phyloP scores from a whole-genome alignment of 2,888 invertebrate genomes.

The Stenotaenia linearis region DNA sequence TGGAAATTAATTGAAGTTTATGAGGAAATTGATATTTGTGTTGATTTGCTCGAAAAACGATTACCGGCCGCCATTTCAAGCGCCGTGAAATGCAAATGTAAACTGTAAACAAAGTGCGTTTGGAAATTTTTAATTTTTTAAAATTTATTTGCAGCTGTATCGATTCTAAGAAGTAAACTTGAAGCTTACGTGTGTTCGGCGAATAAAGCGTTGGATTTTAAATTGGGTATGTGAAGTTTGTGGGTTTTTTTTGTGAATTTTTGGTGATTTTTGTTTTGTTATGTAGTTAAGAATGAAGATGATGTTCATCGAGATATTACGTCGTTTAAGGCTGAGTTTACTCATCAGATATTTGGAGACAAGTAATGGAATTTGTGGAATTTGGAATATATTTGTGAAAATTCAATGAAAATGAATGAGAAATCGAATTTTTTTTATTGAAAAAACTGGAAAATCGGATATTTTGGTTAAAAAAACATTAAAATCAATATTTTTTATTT shows the following conservation, averaged over 20 bases:
- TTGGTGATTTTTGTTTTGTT: neutral
- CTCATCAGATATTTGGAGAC: constrained; percentile 88
- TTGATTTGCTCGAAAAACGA: too few species aligned
- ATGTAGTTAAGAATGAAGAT: constrained; percentile 55
- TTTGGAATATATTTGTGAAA: too few species aligned
- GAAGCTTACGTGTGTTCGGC: constrained; percentile 34
- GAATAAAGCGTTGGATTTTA: constrained; percentile 56
- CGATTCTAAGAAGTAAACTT: constrained; percentile 31
- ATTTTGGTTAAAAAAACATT: neutral
- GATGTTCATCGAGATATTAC: constrained; percentile 62
- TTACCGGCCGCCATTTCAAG: too few species aligned
- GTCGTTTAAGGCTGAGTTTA: constrained; percentile 75
- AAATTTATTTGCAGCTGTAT: constrained; percentile 5
- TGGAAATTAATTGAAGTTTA: too few species aligned
- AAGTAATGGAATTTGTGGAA: constrained; percentile 49
- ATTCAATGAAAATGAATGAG: neutral
- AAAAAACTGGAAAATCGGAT: neutral
- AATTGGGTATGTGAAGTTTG: constrained; percentile 52
- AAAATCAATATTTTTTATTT: constrained; percentile 35
- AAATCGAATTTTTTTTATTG: neutral
- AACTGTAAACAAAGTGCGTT: neutral
- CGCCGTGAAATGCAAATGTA: too few species aligned
- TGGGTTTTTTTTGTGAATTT: too few species aligned
- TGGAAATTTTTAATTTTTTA: neutral
- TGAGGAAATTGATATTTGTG: too few species aligned